Percentiles rank a stretch among this genome's conserved stretches.
Evolutionary conservation across 2,888 invertebrate genomes (phyloP).

Genomic region (Helicoverpa assulta): DNA sequence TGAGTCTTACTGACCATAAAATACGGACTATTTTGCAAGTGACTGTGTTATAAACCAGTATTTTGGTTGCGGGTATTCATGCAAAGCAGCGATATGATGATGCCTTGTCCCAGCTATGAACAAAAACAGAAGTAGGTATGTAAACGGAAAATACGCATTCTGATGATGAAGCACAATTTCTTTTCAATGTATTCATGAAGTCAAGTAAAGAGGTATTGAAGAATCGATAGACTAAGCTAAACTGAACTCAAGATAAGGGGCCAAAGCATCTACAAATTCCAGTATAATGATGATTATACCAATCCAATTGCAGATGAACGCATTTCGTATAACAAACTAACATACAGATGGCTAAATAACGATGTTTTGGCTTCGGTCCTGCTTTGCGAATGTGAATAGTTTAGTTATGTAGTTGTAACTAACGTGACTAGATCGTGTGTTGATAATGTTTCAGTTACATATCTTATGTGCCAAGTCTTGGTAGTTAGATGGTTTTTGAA

Average conservation of each 20-base stretch:
- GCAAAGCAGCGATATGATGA: too few species aligned
- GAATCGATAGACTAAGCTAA: too few species aligned
- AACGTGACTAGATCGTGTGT: constrained; percentile 5
- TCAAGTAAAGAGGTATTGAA: too few species aligned
- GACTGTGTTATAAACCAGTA: too few species aligned
- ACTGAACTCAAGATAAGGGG: not conserved
- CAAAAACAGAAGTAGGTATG: too few species aligned
- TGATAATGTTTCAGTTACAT: not conserved
- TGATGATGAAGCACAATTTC: too few species aligned
- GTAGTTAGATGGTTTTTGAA: not conserved
- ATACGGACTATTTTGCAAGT: too few species aligned
- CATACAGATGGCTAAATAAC: constrained; percentile 14
- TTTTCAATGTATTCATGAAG: too few species aligned
- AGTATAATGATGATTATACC: constrained; percentile 3
- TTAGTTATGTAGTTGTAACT: constrained; percentile 19
- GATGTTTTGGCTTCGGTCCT: constrained; percentile 41
- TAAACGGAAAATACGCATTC: too few species aligned
- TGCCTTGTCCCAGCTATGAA: too few species aligned
- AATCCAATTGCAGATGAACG: constrained; percentile 7
- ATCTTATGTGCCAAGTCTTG: not conserved
- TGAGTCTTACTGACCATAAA: too few species aligned
- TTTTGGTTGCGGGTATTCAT: too few species aligned
- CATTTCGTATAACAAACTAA: constrained; percentile 4
- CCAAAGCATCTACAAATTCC: not conserved
- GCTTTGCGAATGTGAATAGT: constrained; percentile 32